Percentiles rank a stretch among this genome's conserved stretches.
These are phyloP conservation scores for Merops nubicus DNA, from an alignment of 2,113 vertebrate genomes.

Conservation along the genomic window DNA sequence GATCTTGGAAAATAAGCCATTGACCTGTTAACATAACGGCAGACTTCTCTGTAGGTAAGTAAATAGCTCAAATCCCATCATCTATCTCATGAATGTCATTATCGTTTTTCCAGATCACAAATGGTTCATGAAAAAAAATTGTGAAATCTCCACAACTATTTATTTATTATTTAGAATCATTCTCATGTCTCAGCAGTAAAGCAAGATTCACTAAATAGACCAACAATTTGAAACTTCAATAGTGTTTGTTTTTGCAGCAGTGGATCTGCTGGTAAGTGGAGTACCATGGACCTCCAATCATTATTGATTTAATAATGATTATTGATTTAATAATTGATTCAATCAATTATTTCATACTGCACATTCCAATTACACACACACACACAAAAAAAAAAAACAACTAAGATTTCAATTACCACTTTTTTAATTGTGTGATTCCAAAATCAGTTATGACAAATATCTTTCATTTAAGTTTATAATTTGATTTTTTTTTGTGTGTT, in stretches of 20 bases:
- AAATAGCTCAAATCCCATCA: not conserved
- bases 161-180: not conserved
- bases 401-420: not conserved
- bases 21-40: not conserved
- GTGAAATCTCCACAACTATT: not conserved
- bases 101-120: not conserved
- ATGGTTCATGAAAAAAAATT: not conserved
- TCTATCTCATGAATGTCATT: not conserved
- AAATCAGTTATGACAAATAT: not conserved
- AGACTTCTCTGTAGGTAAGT: not conserved
- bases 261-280: not conserved
- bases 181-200: not conserved
- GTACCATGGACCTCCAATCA: not conserved
- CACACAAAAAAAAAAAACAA: not conserved
- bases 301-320: too few species aligned
- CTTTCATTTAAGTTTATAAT: not conserved
- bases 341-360: not conserved
- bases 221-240: not conserved
- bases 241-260: not conserved
- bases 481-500: not conserved
- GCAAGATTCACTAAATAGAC: not conserved
- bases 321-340: too few species aligned
- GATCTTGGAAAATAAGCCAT: not conserved
- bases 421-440: not conserved
- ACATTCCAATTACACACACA: not conserved